Base-by-base conservation (phyloP, 92 coral and sea anemone genomes). In the Parazoanthus swiftii region DNA sequence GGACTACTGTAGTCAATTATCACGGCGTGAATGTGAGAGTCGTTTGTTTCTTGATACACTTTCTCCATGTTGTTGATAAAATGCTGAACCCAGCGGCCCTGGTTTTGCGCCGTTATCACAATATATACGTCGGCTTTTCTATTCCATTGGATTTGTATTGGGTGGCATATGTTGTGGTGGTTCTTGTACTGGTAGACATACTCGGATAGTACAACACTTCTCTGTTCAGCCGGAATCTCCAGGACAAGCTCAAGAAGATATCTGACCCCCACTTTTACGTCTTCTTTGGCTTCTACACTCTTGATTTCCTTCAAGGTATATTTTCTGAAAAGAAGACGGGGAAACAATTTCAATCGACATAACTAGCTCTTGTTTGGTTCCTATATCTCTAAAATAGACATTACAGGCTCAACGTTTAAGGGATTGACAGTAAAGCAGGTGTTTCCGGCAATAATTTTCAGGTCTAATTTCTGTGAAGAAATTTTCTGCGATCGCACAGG, bases 11-110 rank as follows among this genome's bases (percentile, higher is more conserved):
- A 74, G 79, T 74, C 79, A 33, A 74, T 74, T 16, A 74, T 74
- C 79, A 74, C 79, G 0, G 79, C 79, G 79, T 37, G 79, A 21
- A 74, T 36, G 29, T 74, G 79, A 37, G 50, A 21, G n/a, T 74
- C 79, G 3, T 74, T 74, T 15, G 50, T 74, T 74, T 74, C 37
- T 14, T 37, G 48, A 33, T 38, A 74, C 23, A 74, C 44, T 21
- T 74, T 74, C 42, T 74, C 79, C 50, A 74, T 74, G 48, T 74
- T 74, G 79, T 74, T 74, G 21, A 74, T 74, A 33, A 74, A 74
- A 74, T 74, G 79, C n/a, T 74, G 79, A 15, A 74, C n/a, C 79
- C 79, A 74, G 79, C 50, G 79, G 44, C 79, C 79, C 29, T 74
- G 79, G 46, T 74, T 18, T 13, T 74, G 79, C 8, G 79, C 79